A percentile compares a stretch with the other conserved stretches of the same genome.
phyloP scores from a whole-genome alignment of 2,113 vertebrate species.

The Axis porcinus region DNA sequence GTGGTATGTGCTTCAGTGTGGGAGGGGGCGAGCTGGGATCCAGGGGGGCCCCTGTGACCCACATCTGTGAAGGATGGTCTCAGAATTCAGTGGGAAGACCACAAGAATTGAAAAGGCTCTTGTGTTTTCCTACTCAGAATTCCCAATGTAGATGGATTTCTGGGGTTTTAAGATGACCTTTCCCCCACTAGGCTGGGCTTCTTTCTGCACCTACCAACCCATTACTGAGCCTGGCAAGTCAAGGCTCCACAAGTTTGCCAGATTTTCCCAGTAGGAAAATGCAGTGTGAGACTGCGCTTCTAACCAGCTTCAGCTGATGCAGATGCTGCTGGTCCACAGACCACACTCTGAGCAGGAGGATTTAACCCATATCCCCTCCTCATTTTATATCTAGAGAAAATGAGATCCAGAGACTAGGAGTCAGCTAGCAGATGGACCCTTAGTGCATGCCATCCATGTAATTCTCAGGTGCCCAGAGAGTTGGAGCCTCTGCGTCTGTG shows the following conservation, averaged over 20 bases:
- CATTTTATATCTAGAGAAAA: not conserved
- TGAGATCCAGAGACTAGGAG: not conserved
- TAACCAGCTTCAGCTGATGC: not conserved
- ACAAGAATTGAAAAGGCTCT: not conserved
- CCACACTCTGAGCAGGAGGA: not conserved
- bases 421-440: not conserved
- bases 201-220: not conserved
- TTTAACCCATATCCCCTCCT: not conserved
- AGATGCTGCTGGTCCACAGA: fast-evolving
- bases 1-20: constrained; percentile 75
- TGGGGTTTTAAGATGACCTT: not conserved
- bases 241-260: not conserved
- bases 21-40: not conserved
- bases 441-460: not conserved
- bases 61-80: not conserved
- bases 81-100: not conserved
- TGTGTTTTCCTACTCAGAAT: not conserved
- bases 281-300: not conserved
- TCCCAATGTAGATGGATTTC: not conserved
- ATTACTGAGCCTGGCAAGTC: not conserved
- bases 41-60: not conserved
- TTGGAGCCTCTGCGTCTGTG: not conserved
- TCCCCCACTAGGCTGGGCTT: not conserved
- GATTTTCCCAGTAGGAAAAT: not conserved
- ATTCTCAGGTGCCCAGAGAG: not conserved